phyloP scores from a whole-genome alignment of 2,888 invertebrate species.

The Mythimna pallens region DNA sequence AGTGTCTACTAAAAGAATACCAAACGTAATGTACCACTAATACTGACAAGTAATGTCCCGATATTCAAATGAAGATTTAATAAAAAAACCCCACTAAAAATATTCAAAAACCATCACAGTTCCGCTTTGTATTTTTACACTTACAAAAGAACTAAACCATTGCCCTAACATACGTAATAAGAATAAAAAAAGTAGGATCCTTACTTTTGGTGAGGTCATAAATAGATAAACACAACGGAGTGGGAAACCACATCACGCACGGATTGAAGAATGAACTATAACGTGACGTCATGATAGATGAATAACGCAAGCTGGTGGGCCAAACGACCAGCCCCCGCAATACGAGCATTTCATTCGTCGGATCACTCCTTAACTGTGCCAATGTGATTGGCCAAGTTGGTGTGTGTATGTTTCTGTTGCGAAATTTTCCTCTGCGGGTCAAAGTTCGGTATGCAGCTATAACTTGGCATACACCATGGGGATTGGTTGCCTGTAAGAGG shows the following conservation, averaged over 20 bases:
- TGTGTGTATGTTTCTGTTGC: conserved; percentile 38
- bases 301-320: conserved; percentile 48
- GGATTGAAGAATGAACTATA: conserved; percentile 26
- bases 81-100: conserved; percentile 1
- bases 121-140: conserved; percentile 24
- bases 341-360: conserved; percentile 52
- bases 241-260: conserved; percentile 29
- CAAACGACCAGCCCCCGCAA: conserved; percentile 51
- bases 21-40: neutral
- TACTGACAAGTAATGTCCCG: neutral
- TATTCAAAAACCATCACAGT: conserved; percentile 3
- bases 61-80: conserved; percentile 21
- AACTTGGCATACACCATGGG: neutral
- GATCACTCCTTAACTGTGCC: conserved; percentile 16
- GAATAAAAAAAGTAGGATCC: conserved; percentile 32
- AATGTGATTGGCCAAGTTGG: conserved; percentile 17
- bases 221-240: conserved; percentile 10
- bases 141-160: conserved; percentile 21
- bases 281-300: conserved; percentile 51
- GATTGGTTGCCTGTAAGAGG: neutral
- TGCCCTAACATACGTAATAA: conserved; percentile 10
- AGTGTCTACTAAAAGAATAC: neutral
- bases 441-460: conserved; percentile 15
- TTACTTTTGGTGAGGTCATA: conserved; percentile 32
- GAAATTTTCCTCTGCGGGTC: conserved; percentile 21